Conservation (phyloP, 1,140 invertebrate species). For the Penaeus vannamei region DNA sequence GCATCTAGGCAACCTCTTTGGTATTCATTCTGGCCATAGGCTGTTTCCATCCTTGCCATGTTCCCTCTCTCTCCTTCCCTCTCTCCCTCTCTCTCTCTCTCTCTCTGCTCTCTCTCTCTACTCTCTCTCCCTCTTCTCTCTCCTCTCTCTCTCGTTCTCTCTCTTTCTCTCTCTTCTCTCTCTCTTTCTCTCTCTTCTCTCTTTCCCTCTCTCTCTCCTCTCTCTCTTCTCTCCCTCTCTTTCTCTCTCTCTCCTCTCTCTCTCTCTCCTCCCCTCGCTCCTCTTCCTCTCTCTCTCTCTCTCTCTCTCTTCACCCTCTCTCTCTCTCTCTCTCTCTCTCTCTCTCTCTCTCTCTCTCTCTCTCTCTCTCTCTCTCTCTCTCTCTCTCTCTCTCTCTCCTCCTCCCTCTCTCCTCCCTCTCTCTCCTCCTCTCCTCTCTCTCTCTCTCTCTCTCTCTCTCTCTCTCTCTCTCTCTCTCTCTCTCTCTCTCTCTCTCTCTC, state of each 20-base stretch:
- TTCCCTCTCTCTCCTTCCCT: background rate
- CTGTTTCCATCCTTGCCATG: too few relatives aligned
- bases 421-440: background rate
- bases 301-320: background rate
- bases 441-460: background rate
- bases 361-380: background rate
- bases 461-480: constrained; percentile 22
- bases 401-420: background rate
- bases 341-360: background rate
- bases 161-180: background rate
- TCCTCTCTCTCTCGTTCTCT: background rate
- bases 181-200: background rate
- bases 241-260: background rate
- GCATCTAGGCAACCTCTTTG: too few relatives aligned
- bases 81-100: background rate
- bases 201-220: background rate
- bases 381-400: background rate
- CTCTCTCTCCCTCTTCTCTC: background rate
- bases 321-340: background rate
- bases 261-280: background rate
- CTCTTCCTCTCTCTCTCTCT: background rate
- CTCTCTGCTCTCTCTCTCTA: background rate
- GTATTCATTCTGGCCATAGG: too few relatives aligned
- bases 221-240: background rate
- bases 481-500: constrained; percentile 26